A percentile compares a stretch with the other conserved stretches of the same genome.
Conservation (phyloP, 2,113 vertebrate genomes). For the Pantherophis guttatus region DNA sequence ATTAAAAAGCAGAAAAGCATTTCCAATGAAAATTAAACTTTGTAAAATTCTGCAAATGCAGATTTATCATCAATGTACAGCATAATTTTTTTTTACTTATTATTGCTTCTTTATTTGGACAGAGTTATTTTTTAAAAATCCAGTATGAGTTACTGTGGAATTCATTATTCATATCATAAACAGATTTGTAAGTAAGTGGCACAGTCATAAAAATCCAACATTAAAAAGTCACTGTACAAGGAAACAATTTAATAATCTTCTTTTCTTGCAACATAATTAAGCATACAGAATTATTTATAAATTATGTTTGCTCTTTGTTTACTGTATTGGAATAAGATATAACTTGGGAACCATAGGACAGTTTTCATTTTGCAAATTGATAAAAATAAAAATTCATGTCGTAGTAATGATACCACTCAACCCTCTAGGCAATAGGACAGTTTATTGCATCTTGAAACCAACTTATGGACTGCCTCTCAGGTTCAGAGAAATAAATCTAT, state of each 20-base stretch:
- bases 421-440: background rate
- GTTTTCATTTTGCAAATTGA: background rate
- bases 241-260: background rate
- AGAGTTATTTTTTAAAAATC: background rate
- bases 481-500: background rate
- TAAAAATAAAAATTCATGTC: background rate
- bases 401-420: background rate
- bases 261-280: background rate
- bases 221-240: background rate
- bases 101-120: background rate
- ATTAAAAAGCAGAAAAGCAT: background rate
- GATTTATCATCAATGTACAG: background rate
- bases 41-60: background rate
- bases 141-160: background rate
- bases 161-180: background rate
- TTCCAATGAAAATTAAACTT: background rate
- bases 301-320: background rate
- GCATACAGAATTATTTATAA: background rate
- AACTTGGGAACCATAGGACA: background rate
- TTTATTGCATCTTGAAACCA: background rate
- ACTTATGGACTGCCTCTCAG: background rate
- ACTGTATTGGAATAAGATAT: background rate
- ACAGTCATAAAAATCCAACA: background rate
- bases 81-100: background rate
- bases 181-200: background rate